A percentile compares a stretch with the other conserved stretches of the same genome.
Conservation (phyloP, 2,797 vertebrate genomes). For the Brotula barbata region DNA sequence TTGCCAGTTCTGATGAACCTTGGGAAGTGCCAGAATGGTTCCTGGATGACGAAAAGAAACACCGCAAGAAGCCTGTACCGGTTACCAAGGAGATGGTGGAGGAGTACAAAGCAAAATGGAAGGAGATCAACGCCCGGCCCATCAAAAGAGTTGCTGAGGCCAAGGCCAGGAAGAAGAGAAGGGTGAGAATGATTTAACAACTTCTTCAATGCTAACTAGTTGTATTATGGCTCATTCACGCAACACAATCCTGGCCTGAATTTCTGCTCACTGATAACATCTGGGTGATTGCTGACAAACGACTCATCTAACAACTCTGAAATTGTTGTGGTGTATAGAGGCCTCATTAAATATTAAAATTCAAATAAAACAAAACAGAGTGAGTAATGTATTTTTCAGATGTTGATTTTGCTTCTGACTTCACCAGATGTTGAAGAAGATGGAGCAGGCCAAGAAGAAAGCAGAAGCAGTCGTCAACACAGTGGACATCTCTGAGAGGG, state of each 20-base stretch:
- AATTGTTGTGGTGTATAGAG: too few relatives aligned
- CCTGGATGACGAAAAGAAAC: slow-evolving; percentile 86
- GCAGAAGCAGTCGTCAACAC: slow-evolving; percentile 94
- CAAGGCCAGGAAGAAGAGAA: slow-evolving; percentile 92
- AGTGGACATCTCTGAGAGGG: slow-evolving; percentile 92
- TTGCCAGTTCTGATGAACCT: slow-evolving; percentile 83
- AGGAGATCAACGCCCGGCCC: slow-evolving; percentile 91
- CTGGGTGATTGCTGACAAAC: too few relatives aligned
- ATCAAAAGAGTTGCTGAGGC: slow-evolving; percentile 96
- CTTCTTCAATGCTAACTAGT: background rate
- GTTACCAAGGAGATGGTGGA: slow-evolving; percentile 88
- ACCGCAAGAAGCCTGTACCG: slow-evolving; percentile 84
- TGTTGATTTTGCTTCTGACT: background rate
- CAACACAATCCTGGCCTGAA: too few relatives aligned
- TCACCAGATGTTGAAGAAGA: slow-evolving; percentile 90
- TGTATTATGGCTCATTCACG: background rate
- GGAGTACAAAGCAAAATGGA: slow-evolving; percentile 90
- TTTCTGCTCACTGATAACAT: too few relatives aligned
- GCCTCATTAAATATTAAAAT: too few relatives aligned
- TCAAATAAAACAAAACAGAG: background rate
- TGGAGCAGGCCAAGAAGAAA: slow-evolving; percentile 95
- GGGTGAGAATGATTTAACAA: slow-evolving; percentile 71
- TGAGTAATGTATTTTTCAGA: background rate
- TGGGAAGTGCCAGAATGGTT: slow-evolving; percentile 93
- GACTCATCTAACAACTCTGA: too few relatives aligned